Evolutionary conservation across 2,797 vertebrate genomes (phyloP), one percentile per base, ranked within the genome.

Genomic region (Danio jaintianensis): DNA sequence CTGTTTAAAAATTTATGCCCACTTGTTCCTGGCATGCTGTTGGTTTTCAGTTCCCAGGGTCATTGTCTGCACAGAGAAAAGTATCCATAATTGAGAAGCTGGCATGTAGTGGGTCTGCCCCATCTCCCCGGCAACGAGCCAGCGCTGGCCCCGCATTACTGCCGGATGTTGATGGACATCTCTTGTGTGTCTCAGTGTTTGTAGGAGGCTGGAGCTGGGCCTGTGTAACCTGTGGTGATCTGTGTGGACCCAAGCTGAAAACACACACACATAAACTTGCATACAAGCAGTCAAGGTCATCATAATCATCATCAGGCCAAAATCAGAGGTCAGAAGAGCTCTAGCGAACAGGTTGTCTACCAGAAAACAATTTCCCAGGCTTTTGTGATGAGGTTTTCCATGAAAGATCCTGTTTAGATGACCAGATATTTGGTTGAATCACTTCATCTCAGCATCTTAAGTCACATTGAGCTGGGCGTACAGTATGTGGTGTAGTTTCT

Each of bases 41-140:
- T 83, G 50, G 66, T 78, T 84, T 82, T 50, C 62, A 73, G 75
- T 66, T 82, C 59, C 67, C 59, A 22, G 67, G 76, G 64, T 86
- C 82, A 77, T 61, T 83, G 72, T 74, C 59, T 58, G 53, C 67
- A 45, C 66, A 66, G 55, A 68, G 48, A 18, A 47, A 69, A 52
- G 78, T 50, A 63, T 75, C 56, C 71, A 82, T 82, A 56, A 75
- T 79, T 78, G 69, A 75, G 56, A 38, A 55, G 64, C 56, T 78
- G 48, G 66, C 70, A 62, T 67, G 47, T 45, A 69, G 55, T 47
- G 12, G 36, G 50, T 73, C 22, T 73, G 18, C 45, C 45, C 67
- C 74, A 71, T 79, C 43, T 78, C 43, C 12, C n/a, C 4, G 36
- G 45, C 10, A 0, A 58, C 64, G 50, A 77, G 72, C 63, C 59